Base-by-base conservation (phyloP, 2,888 invertebrate genomes). In the Empis stercorea region DNA sequence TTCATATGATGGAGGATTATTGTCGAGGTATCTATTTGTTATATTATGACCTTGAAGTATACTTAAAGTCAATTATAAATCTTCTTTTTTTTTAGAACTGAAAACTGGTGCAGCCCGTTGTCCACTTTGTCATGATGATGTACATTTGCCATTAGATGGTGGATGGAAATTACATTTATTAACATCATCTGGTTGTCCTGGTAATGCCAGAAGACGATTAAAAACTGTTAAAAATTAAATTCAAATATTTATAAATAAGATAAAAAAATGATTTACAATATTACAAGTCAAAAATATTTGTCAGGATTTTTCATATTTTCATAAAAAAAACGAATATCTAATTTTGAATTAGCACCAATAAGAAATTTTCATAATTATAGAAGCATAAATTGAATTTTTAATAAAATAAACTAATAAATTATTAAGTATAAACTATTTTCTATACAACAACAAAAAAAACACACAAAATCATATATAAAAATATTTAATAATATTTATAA, bases 51-150 rank as follows among this genome's bases (percentile, higher is more conserved):
- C 23, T 11, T 2, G n/a, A 10, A 30, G 17, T 27, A 16, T 46
- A 43, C 15, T 48, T 39, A 20, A 20, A 20, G 20, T 20, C n/a
- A n/a, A 20, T 4, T 20, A 20, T 27, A 27, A 27, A 27, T 7
- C 5, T 4, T 13, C 44, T n/a, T n/a, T n/a, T n/a, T n/a, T n/a
- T n/a, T n/a, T n/a, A 62, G 61, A 63, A 52, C 48, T 66, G 1
- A 65, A 64, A 60, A 61, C 64, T 55, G 83, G 84, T 32, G 81
- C 80, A 51, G 85, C 82, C 64, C 82, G 85, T 56, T 94, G 94
- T 63, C 91, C 92, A 0, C 75, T 93, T 51, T 94, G 94, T 62
- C 83, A 85, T 58, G 76, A 76, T 51, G 84, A 87, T 63, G 78
- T 93, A 2, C 72, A 80, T 53, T 74, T 79, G 7, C 77, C 81